A percentile compares a stretch with the other conserved stretches of the same genome.
Conservation (phyloP, 1,140 invertebrate species). For the Nilaparvata lugens region DNA sequence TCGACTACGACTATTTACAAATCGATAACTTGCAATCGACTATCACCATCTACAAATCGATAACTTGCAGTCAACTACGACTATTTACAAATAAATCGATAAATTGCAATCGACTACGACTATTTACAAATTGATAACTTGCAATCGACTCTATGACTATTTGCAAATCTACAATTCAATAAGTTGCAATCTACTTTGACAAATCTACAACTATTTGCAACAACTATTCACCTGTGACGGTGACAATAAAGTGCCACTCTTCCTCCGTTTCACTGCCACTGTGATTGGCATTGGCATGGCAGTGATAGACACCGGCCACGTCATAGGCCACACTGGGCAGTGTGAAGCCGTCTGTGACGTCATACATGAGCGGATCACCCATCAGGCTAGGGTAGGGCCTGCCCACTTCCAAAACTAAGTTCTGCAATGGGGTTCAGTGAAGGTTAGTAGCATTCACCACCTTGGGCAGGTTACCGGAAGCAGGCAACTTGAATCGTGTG, state of each 20-base stretch:
- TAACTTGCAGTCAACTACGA: too few species aligned
- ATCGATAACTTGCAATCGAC: too few species aligned
- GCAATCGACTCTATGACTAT: too few species aligned
- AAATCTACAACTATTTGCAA: too few species aligned
- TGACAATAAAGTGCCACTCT: neutral
- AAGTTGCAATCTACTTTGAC: too few species aligned
- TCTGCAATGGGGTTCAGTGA: slow-evolving; percentile 1
- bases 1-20: too few species aligned
- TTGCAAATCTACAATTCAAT: too few species aligned
- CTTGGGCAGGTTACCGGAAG: neutral
- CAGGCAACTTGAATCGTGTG: too few species aligned
- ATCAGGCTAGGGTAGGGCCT: neutral
- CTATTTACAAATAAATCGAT: too few species aligned
- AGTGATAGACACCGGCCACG: neutral
- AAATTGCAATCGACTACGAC: too few species aligned
- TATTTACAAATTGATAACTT: too few species aligned
- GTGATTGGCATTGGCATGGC: neutral
- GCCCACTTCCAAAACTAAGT: slow-evolving; percentile 10
- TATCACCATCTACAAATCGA: too few species aligned
- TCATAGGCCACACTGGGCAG: neutral
- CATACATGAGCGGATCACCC: slow-evolving; percentile 8
- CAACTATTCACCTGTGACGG: neutral
- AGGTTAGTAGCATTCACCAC: neutral
- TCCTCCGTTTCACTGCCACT: neutral
- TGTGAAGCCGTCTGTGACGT: slow-evolving; percentile 4